These are phyloP conservation scores for Oscheius sp. DNA, from an alignment of 2,888 invertebrate species.

Conservation along the genomic window DNA sequence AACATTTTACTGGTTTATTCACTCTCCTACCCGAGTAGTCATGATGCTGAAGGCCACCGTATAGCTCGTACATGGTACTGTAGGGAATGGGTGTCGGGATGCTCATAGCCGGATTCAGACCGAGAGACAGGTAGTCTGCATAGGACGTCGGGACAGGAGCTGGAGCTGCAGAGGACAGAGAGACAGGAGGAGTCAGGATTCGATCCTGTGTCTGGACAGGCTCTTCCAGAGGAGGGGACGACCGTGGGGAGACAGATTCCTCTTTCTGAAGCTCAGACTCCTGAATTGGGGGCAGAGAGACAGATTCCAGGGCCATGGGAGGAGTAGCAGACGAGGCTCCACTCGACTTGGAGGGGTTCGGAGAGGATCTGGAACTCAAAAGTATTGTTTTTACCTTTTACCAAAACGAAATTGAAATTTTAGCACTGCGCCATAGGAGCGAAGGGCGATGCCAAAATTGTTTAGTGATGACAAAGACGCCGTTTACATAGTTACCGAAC, in stretches of 20 bases:
- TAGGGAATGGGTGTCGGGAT: conserved; percentile 24
- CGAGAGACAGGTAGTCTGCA: conserved; percentile 30
- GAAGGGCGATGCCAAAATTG: no score
- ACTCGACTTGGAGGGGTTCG: conserved; percentile 4
- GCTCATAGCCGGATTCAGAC: conserved; percentile 4
- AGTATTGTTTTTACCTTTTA: not conserved
- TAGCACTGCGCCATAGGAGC: no score
- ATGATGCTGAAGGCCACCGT: conserved; percentile 1
- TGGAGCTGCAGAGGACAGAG: not conserved
- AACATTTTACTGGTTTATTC: not conserved
- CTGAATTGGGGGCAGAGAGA: not conserved
- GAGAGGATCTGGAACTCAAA: not conserved
- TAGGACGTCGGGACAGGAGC: conserved; percentile 22
- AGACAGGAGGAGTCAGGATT: not conserved
- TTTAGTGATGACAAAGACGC: no score
- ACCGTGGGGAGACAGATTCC: not conserved
- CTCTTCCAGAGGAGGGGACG: conserved; percentile 3
- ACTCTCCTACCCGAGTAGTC: conserved; percentile 9
- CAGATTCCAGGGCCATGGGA: not conserved
- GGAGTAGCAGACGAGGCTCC: conserved; percentile 4
- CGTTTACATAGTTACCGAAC: no score
- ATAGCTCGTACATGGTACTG: conserved; percentile 18
- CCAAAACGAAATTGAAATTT: no score
- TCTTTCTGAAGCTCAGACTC: not conserved
- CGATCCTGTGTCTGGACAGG: not conserved